Conservation (phyloP, 2,113 vertebrate species). For the Phaethon lepturus region DNA sequence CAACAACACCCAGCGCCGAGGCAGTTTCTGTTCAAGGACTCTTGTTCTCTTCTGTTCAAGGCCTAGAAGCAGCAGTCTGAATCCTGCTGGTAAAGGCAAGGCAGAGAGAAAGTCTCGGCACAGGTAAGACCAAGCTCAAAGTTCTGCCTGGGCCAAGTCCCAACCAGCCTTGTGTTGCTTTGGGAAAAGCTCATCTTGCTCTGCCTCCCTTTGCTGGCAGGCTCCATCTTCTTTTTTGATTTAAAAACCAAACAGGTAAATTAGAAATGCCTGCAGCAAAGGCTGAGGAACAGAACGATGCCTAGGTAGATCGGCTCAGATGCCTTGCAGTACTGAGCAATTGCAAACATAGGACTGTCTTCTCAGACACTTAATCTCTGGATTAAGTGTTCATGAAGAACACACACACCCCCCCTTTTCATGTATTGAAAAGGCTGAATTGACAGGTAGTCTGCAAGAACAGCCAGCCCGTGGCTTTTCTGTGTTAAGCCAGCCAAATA, state of each 20-base stretch:
- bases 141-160: background rate
- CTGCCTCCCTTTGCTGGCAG: background rate
- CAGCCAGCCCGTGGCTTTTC: background rate
- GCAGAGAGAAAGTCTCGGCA: background rate
- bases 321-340: background rate
- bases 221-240: accelerated
- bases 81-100: background rate
- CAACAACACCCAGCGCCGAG: background rate
- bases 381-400: background rate
- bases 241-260: background rate
- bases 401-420: background rate
- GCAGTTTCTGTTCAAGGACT: background rate
- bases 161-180: background rate
- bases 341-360: background rate
- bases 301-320: background rate
- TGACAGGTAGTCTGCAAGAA: background rate
- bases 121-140: background rate
- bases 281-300: background rate
- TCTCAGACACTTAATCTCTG: background rate
- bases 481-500: accelerated
- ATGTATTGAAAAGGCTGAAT: background rate
- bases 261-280: background rate
- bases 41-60: background rate
- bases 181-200: background rate
- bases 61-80: background rate